Base-by-base conservation (phyloP, 2,797 vertebrate species). In the Selene dorsalis region DNA sequence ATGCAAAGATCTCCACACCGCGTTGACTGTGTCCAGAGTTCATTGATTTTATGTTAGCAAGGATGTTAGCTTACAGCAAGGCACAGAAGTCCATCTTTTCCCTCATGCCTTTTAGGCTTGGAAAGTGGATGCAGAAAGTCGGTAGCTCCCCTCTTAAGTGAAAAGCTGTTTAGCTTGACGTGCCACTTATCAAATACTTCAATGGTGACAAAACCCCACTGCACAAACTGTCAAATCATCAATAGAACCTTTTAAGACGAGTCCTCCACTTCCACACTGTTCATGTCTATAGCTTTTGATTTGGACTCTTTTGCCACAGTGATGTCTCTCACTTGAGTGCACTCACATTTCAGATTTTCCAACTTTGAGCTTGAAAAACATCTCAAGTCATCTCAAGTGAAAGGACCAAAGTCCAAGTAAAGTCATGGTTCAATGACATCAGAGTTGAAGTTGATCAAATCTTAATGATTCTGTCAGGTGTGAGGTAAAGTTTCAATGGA, bases 21-120 rank as follows among this genome's bases (percentile, higher is more conserved):
- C 35, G 41, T 61, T 28, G 35, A 16, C 45, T 50, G 13, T 73
- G 43, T 61, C 3, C n/a, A 52, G 48, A 24, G 16, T 10, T 41
- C 14, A 77, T 80, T 69, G 67, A 80, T 69, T 78, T 77, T 6
- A 71, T 68, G 43, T 69, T 66, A 32, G 38, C 53, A 55, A 28
- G 62, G 41, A 26, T 63, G 43, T 76, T 76, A 47, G 28, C 41
- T 68, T 61, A 24, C n/a, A 65, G 50, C 38, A n/a, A 57, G 57
- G 28, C 30, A 57, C 20, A 7, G 20, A 35, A 53, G 58, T 53
- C 63, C 35, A 57, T 64, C 18, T 11, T 26, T 45, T 39, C 58
- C 16, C 35, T 59, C 38, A 38, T 2, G 4, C 17, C 17, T 22
- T 28, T 22, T 39, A 28, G 30, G 28, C 20, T 43, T 20, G n/a